Conservation (phyloP, 2,113 vertebrate genomes). For the Phalacrocorax brasilianus region DNA sequence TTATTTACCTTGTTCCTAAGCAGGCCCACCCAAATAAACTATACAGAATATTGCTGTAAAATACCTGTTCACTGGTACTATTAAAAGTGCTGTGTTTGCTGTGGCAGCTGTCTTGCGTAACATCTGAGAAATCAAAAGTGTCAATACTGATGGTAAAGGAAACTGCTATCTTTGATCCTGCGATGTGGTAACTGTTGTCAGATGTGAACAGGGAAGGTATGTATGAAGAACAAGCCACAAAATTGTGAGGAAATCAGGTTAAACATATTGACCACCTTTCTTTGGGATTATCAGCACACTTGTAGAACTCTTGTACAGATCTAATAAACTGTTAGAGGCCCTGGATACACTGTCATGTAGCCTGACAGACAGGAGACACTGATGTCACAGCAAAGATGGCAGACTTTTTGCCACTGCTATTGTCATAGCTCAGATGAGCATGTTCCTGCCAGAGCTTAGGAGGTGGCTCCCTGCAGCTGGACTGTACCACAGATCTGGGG, state of each 20-base stretch:
- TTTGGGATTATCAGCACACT: neutral
- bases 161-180: neutral
- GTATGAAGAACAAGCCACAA: neutral
- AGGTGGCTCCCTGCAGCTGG: neutral
- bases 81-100: neutral
- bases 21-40: neutral
- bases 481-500: neutral
- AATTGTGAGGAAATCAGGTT: neutral
- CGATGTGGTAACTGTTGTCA: neutral
- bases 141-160: neutral
- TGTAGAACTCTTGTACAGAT: neutral
- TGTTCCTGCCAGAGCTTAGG: neutral
- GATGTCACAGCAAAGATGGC: neutral
- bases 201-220: neutral
- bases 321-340: neutral
- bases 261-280: neutral
- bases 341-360: neutral
- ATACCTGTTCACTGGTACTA: neutral
- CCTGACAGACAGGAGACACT: neutral
- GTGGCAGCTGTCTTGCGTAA: neutral
- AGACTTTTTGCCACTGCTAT: neutral
- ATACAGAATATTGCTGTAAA: neutral
- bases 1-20: neutral
- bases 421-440: neutral
- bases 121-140: neutral